A percentile compares a stretch with the other conserved stretches of the same genome.
These are phyloP conservation scores for Gambusia yucatana DNA, from an alignment of 2,797 vertebrate species.

Conservation along the genomic window DNA sequence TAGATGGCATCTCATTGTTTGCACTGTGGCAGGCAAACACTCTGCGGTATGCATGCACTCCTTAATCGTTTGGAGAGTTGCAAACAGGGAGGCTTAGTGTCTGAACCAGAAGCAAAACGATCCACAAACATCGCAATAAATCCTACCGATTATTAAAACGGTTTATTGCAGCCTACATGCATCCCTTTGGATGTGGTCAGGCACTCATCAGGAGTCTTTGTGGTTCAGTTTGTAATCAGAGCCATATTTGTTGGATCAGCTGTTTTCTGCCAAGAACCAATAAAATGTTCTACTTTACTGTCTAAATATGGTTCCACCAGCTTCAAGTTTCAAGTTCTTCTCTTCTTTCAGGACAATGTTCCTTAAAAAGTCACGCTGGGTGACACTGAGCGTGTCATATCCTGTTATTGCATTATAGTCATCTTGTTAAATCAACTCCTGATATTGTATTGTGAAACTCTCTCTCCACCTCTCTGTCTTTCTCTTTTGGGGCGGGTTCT, in stretches of 20 bases:
- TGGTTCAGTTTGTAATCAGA: constrained; percentile 35
- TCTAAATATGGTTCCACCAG: constrained; percentile 5
- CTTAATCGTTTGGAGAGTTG: constrained; percentile 27
- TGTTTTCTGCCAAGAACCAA: constrained; percentile 39
- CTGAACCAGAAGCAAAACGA: constrained; percentile 10
- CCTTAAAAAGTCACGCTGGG: constrained; percentile 5
- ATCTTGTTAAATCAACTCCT: constrained; percentile 28
- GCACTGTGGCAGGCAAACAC: constrained; percentile 47
- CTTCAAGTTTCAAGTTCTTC: not conserved
- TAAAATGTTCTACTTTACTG: constrained; percentile 30
- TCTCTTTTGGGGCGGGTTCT: constrained; percentile 19
- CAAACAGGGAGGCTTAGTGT: constrained; percentile 14
- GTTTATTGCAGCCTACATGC: constrained; percentile 11
- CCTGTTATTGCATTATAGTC: constrained; percentile 58
- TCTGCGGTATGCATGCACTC: constrained; percentile 46
- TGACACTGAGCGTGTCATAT: constrained; percentile 42
- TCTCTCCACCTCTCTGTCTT: not conserved
- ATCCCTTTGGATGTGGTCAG: constrained; percentile 28
- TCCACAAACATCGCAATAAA: not conserved
- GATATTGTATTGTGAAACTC: constrained; percentile 42
- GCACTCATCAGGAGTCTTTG: not conserved
- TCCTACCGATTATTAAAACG: not conserved
- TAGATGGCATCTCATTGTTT: constrained; percentile 40
- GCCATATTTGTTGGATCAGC: not conserved
- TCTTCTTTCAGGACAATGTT: not conserved